phyloP scores from a whole-genome alignment of 1,140 invertebrate species.

The Tetranychus cinnabarinus region DNA sequence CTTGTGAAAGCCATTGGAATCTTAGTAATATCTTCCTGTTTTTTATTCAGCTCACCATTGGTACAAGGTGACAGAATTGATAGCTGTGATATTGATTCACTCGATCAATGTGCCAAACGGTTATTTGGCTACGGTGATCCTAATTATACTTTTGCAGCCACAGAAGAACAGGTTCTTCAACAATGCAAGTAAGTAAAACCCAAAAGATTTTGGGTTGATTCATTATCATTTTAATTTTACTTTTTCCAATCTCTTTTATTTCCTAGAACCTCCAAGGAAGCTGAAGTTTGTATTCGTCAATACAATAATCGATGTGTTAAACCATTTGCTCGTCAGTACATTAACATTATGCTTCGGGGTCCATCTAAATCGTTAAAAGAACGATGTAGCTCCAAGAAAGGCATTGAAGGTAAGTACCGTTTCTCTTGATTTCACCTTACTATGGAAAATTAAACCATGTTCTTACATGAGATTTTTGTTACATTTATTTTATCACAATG shows the following conservation, averaged over 20 bases:
- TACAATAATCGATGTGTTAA: constrained; percentile 6
- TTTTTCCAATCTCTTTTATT: background rate
- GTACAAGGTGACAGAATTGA: too few species aligned
- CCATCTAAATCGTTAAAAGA: constrained; percentile 1
- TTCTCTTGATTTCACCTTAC: background rate
- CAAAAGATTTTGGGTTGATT: background rate
- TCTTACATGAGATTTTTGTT: too few species aligned
- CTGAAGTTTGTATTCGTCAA: constrained; percentile 2
- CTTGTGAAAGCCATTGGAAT: too few species aligned
- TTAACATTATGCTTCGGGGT: constrained; percentile 6
- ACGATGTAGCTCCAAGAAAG: constrained; percentile 1
- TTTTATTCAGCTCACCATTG: too few species aligned
- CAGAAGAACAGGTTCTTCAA: background rate
- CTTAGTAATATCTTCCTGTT: too few species aligned
- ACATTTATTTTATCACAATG: background rate
- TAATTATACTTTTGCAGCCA: constrained; percentile 1
- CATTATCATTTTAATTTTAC: background rate
- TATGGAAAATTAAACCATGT: too few species aligned
- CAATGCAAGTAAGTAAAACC: constrained; percentile 6
- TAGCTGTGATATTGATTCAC: constrained; percentile 4
- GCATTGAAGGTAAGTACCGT: constrained; percentile 5
- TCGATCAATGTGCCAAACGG: constrained; percentile 4
- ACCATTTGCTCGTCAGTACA: constrained; percentile 7
- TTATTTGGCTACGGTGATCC: constrained; percentile 6
- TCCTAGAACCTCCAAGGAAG: background rate